phyloP scores from a whole-genome alignment of 2,113 vertebrate genomes.

The Laterallus jamaicensis region DNA sequence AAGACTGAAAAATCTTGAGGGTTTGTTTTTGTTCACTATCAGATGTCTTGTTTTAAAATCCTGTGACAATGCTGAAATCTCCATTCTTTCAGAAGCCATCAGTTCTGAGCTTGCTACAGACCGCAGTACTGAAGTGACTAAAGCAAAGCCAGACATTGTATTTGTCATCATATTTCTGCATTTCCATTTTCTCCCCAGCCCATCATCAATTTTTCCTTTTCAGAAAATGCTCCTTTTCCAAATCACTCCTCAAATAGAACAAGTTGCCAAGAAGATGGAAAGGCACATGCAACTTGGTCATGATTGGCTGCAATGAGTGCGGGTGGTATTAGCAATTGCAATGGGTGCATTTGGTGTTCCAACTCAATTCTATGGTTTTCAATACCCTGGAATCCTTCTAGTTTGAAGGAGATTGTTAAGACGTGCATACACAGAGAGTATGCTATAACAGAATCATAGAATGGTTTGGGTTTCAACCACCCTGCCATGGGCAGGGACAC shows the following conservation, averaged over 20 bases:
- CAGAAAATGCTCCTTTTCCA: not conserved
- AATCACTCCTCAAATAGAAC: slow-evolving; percentile 10
- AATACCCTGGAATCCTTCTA: not conserved
- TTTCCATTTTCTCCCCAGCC: not conserved
- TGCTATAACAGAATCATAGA: not conserved
- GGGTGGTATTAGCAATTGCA: not conserved
- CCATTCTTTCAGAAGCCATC: not conserved
- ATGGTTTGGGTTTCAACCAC: too few relatives aligned
- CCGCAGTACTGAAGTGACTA: not conserved
- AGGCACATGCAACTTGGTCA: not conserved
- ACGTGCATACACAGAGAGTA: not conserved
- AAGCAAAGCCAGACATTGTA: slow-evolving; percentile 17
- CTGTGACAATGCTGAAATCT: not conserved
- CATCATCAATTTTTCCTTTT: slow-evolving; percentile 23
- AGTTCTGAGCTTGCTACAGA: not conserved
- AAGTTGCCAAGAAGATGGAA: slow-evolving; percentile 21
- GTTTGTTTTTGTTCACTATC: not conserved
- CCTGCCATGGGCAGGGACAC: too few relatives aligned
- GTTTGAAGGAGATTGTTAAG: not conserved
- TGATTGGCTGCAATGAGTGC: not conserved
- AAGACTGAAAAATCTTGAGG: not conserved
- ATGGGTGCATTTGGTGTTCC: not conserved
- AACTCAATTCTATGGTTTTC: not conserved
- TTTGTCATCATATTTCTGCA: slow-evolving; percentile 15
- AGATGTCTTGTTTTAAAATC: not conserved